Conservation (phyloP, 35 echinoderm and acorn worm species). For the Strongylocentrotus purpuratus region DNA sequence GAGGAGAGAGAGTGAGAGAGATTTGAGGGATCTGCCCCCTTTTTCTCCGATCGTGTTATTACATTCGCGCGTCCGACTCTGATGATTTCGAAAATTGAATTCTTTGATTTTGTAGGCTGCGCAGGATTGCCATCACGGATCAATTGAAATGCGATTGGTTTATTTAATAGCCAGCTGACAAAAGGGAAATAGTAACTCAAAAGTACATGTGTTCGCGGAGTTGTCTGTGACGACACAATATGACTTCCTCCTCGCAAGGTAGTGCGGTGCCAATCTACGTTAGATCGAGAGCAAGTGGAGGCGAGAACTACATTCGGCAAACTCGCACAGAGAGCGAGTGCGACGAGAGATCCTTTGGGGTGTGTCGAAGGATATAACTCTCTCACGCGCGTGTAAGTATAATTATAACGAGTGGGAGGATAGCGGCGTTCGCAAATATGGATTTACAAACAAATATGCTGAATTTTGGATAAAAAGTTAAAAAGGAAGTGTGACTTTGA, state of each 20-base stretch:
- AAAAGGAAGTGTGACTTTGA: background rate
- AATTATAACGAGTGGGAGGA: background rate
- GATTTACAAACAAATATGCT: background rate
- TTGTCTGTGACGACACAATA: background rate
- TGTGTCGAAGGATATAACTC: background rate
- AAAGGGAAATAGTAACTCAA: background rate
- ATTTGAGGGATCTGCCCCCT: background rate
- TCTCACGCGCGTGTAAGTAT: background rate
- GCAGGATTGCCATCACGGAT: background rate
- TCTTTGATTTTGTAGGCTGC: background rate
- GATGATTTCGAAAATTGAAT: background rate
- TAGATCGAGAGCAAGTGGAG: background rate
- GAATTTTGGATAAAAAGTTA: background rate
- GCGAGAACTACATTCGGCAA: background rate
- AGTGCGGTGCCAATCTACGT: background rate
- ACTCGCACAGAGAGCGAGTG: background rate
- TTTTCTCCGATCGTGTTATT: background rate
- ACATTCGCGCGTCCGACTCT: background rate
- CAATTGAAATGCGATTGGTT: background rate
- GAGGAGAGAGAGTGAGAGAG: background rate
- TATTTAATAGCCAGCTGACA: background rate
- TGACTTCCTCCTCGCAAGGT: background rate
- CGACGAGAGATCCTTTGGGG: background rate
- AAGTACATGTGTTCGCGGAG: background rate
- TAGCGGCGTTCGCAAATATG: background rate